Percentiles rank a stretch among this genome's conserved stretches.
These are phyloP conservation scores for Lepidurus apus DNA, from an alignment of 1,140 invertebrate genomes.

Conservation along the genomic window DNA sequence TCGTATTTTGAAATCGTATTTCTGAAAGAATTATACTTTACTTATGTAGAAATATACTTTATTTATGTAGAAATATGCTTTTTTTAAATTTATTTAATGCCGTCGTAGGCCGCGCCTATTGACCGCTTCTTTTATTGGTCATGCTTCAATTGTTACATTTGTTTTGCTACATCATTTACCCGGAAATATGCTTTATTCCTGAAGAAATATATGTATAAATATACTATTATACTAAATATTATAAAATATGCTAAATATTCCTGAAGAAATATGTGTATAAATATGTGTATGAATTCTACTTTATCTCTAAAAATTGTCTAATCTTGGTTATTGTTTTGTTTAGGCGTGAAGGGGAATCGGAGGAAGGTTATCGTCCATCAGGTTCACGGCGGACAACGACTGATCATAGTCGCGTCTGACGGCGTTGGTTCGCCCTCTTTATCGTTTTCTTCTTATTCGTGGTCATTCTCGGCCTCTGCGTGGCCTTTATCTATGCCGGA, in stretches of 20 bases:
- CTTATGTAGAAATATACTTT: neutral
- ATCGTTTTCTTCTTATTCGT: conserved; percentile 53
- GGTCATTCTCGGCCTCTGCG: conserved; percentile 51
- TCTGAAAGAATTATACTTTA: neutral
- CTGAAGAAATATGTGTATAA: no score
- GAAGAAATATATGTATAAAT: no score
- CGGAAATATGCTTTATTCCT: no score
- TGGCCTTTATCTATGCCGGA: conserved; percentile 53
- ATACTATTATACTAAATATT: no score
- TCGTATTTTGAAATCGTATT: no score
- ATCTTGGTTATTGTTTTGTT: neutral
- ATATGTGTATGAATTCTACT: neutral
- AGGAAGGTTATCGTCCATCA: neutral
- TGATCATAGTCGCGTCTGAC: conserved; percentile 45
- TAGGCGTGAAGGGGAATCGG: conserved; percentile 23
- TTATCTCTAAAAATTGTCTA: neutral
- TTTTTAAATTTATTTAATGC: no score
- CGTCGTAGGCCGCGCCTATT: no score
- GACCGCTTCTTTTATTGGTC: no score
- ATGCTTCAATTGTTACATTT: no score
- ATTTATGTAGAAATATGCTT: no score
- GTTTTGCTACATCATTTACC: no score
- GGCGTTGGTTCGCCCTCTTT: conserved; percentile 52
- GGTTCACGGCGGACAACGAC: neutral
- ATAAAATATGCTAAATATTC: no score